Percentiles rank a stretch among this genome's conserved stretches.
Conservation (phyloP, 1,140 invertebrate genomes). For the Heterodera carotae region DNA sequence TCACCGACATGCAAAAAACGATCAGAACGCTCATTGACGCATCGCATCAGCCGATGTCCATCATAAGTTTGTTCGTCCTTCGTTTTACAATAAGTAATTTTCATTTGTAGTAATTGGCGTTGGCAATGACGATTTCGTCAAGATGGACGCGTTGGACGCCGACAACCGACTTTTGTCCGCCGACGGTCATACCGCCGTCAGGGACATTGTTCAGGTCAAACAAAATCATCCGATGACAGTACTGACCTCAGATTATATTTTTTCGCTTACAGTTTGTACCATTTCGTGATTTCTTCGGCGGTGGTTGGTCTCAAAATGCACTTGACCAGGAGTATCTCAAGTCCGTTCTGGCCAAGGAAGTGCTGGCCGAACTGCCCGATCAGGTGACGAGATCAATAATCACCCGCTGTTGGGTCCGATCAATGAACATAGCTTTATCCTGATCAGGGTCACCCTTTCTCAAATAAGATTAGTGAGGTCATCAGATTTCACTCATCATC, state of each 20-base stretch:
- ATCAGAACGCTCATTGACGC: slow-evolving; percentile 68
- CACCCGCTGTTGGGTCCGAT: no score
- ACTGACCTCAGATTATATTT: not conserved
- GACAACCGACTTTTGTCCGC: slow-evolving; percentile 30
- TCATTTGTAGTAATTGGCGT: slow-evolving; percentile 49
- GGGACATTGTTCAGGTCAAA: slow-evolving; percentile 48
- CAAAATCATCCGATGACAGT: not conserved
- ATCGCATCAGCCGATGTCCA: slow-evolving; percentile 20
- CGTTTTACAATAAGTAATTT: not conserved
- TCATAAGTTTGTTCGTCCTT: not conserved
- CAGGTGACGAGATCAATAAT: no score
- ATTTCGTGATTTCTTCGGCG: slow-evolving; percentile 54
- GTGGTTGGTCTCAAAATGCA: slow-evolving; percentile 16
- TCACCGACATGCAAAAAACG: slow-evolving; percentile 73
- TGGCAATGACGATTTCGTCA: slow-evolving; percentile 51
- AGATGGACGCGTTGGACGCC: slow-evolving; percentile 51
- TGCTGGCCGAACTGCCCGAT: slow-evolving; percentile 49
- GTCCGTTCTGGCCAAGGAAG: slow-evolving; percentile 45
- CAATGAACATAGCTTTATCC: no score
- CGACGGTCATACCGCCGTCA: slow-evolving; percentile 35
- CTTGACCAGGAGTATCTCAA: slow-evolving; percentile 30
- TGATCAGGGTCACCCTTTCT: no score
- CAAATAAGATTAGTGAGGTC: no score
- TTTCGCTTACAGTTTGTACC: slow-evolving; percentile 48
- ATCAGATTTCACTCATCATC: no score